Evolutionary conservation across 2,113 vertebrate species (phyloP), one percentile per base, ranked within the genome.

Genomic region (Mola mola): DNA sequence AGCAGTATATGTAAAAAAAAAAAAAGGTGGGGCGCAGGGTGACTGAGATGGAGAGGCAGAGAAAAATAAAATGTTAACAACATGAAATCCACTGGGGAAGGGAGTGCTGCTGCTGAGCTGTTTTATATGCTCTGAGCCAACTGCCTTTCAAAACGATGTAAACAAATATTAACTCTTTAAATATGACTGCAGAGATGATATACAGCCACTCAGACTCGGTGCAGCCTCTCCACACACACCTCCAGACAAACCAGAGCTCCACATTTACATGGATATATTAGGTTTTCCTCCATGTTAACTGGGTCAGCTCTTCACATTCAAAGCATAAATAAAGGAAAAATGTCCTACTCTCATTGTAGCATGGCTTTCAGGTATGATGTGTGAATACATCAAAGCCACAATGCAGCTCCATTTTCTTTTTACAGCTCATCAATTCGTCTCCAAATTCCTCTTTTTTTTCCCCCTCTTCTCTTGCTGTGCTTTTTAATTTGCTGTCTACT

Each of bases 341-440:
- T 61, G 4, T 56, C 57, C 40, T 19, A 12, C 66, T 77, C 74
- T 72, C 72, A 64, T 9, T 67, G 71, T 73, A 66, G 65, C 69
- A 44, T 62, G 47, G 65, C 79, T 86, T 76, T 86, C 81, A 84
- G 74, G 63, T 59, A 68, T 58, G 68, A 51, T 69, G 73, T 50
- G 55, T 1, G 15, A 51, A 81, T 83, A 88, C 79, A 88, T 86
- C 86, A 86, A 88, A 88, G 81, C 77, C 57, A 62, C 79, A n/a
- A n/a, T 3, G 13, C 69, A 76, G 68, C 58, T 69, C 44, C 59
- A 72, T 84, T 78, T 81, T 65, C 67, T 82, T 70, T 77, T 82
- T 75, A 81, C 81, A 77, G 74, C 81, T 88, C 83, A 84, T 79
- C 83, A 84, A 82, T 69, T 86, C 71, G 65, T 77, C 70, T 83